Evolutionary conservation across 2,113 vertebrate genomes (phyloP).

Genomic region (Podilymbus podiceps): DNA sequence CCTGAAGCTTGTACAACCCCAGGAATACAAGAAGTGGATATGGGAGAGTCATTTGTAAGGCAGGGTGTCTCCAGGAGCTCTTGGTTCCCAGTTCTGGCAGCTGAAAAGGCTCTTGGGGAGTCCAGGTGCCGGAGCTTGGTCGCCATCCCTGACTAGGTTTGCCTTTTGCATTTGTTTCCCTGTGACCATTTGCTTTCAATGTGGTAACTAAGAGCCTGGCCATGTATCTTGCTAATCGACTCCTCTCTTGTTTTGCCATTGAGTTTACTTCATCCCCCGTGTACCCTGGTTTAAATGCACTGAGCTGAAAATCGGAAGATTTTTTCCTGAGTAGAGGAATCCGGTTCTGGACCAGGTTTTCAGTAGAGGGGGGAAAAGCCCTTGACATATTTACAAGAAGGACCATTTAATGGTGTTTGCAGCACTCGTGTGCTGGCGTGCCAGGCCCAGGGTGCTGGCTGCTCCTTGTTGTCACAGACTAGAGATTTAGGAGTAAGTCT

Average conservation of each 20-base stretch:
- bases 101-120: neutral
- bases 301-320: neutral
- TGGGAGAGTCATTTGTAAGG: neutral
- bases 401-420: neutral
- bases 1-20: neutral
- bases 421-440: neutral
- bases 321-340: neutral
- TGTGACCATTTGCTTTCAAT: neutral
- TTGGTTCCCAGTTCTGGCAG: neutral
- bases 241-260: neutral
- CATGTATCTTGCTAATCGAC: neutral
- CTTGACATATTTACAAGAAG: neutral
- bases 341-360: neutral
- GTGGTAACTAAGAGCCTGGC: neutral
- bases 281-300: neutral
- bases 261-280: neutral
- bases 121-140: neutral
- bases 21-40: neutral
- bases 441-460: neutral
- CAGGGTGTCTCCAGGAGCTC: neutral
- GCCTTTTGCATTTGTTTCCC: neutral
- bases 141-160: neutral
- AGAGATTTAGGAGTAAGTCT: neutral
- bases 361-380: neutral
- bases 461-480: neutral